These are phyloP conservation scores for Ploceus nigricollis DNA, from an alignment of 2,113 vertebrate genomes.

Conservation along the genomic window DNA sequence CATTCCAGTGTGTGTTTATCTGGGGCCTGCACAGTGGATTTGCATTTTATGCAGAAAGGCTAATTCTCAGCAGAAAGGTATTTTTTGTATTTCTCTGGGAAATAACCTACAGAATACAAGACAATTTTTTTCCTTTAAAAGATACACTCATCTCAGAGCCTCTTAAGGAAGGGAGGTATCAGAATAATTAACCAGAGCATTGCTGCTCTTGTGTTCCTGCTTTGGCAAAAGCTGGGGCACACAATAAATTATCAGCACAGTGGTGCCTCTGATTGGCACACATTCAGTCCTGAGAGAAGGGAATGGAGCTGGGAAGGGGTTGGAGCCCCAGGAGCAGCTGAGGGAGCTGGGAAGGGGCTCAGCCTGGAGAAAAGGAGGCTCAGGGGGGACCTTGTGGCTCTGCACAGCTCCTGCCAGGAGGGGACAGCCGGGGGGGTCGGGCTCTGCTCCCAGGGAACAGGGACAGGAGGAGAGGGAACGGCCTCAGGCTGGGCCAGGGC, in stretches of 20 bases:
- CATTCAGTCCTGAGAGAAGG: background rate
- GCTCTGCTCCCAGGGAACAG: background rate
- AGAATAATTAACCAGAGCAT: background rate
- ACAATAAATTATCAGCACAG: background rate
- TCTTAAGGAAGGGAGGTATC: background rate
- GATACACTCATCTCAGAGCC: background rate
- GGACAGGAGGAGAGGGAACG: background rate
- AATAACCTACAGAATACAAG: background rate
- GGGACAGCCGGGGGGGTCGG: background rate
- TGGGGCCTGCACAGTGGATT: background rate
- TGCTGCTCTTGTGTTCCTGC: background rate
- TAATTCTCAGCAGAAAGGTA: background rate
- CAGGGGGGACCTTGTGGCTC: background rate
- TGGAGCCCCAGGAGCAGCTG: background rate
- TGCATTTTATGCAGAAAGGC: background rate
- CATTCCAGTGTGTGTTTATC: background rate
- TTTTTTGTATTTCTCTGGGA: background rate
- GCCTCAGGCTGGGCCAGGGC: background rate
- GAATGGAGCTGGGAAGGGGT: fast-evolving
- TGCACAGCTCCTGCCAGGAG: background rate
- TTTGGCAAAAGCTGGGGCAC: background rate
- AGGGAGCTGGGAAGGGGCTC: background rate
- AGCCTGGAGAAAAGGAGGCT: background rate
- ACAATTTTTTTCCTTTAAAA: background rate
- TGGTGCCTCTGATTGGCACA: too few species aligned